Evolutionary conservation across 2,888 invertebrate species (phyloP).

Genomic region (Lepetodrilus schrolli): DNA sequence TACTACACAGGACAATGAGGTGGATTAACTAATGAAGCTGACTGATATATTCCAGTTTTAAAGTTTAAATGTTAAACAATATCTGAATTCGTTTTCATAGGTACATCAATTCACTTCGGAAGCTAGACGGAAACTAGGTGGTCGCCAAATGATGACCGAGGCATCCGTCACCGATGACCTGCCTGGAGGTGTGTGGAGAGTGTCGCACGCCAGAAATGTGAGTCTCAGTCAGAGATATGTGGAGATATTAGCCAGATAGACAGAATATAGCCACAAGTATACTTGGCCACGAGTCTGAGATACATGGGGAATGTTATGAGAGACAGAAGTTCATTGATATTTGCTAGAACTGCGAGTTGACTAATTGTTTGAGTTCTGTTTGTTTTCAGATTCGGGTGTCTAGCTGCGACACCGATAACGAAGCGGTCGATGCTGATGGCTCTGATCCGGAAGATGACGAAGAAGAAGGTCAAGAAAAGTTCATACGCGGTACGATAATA

Average conservation of each 20-base stretch:
- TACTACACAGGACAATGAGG: background rate
- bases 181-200: slow-evolving; percentile 57
- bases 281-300: too few relatives aligned
- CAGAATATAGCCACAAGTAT: too few relatives aligned
- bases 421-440: slow-evolving; percentile 11
- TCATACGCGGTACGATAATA: background rate
- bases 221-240: background rate
- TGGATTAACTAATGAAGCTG: too few relatives aligned
- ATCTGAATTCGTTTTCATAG: slow-evolving; percentile 43
- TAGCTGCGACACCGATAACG: slow-evolving; percentile 38
- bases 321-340: too few relatives aligned
- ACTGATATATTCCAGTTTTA: too few relatives aligned
- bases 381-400: too few relatives aligned
- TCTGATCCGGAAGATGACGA: slow-evolving; percentile 30
- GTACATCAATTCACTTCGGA: slow-evolving; percentile 57
- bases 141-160: slow-evolving; percentile 53
- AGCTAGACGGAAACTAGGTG: slow-evolving; percentile 58
- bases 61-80: too few relatives aligned
- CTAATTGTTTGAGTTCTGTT: too few relatives aligned
- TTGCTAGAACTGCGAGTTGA: too few relatives aligned
- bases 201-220: slow-evolving; percentile 52
- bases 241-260: background rate
- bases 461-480: slow-evolving; percentile 16
- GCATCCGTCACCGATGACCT: slow-evolving; percentile 52
- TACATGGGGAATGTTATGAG: too few relatives aligned